These are phyloP conservation scores for Phylloscopus whistleri DNA, from an alignment of 2,113 vertebrate species.

Conservation along the genomic window DNA sequence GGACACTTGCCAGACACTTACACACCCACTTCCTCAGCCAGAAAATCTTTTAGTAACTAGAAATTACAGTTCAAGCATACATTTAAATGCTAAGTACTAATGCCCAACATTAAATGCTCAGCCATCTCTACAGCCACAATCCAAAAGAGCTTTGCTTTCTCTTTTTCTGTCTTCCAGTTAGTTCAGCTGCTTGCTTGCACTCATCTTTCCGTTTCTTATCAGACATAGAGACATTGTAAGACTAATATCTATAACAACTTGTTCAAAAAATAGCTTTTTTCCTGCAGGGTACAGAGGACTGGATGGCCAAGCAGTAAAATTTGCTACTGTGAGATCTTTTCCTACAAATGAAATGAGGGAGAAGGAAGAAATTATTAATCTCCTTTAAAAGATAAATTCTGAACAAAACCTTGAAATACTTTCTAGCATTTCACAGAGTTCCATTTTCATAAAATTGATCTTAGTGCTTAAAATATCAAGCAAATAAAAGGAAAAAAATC, in stretches of 20 bases:
- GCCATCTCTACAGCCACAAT: neutral
- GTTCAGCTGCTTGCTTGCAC: neutral
- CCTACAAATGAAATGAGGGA: neutral
- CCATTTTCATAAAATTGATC: neutral
- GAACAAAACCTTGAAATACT: neutral
- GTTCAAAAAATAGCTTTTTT: constrained; percentile 23
- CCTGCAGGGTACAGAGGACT: neutral
- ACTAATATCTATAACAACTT: neutral
- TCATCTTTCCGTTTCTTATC: constrained; percentile 10
- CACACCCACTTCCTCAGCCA: neutral
- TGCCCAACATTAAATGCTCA: neutral
- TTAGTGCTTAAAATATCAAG: neutral
- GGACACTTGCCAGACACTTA: neutral
- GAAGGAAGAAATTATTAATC: neutral
- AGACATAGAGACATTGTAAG: neutral
- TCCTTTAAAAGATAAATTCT: neutral
- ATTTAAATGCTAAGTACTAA: neutral
- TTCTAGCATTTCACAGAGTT: neutral
- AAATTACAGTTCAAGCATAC: neutral
- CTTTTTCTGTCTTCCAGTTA: neutral
- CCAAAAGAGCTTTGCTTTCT: neutral
- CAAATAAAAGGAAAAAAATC: neutral
- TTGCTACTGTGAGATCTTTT: neutral
- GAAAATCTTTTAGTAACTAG: neutral
- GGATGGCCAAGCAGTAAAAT: neutral